Conservation (phyloP, 2,888 invertebrate species). For the Latheticus oryzae region DNA sequence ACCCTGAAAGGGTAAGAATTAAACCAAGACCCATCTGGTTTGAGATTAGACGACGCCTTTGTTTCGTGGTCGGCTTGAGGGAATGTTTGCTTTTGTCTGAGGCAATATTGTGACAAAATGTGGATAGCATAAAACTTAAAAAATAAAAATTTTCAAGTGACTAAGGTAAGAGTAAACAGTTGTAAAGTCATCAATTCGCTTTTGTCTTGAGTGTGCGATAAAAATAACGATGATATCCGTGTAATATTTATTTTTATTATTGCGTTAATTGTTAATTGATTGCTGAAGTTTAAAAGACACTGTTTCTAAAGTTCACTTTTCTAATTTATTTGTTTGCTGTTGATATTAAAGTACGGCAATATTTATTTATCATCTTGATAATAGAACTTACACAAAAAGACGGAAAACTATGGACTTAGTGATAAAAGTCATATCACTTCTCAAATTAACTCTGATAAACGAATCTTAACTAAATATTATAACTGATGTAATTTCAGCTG, state of each 20-base stretch:
- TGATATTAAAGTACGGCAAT: slow-evolving; percentile 2
- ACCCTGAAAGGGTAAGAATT: slow-evolving; percentile 10
- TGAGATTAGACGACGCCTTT: slow-evolving; percentile 14
- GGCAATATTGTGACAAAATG: slow-evolving; percentile 26
- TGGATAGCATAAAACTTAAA: slow-evolving; percentile 17
- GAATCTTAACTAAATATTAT: slow-evolving; percentile 5
- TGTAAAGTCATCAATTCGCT: no score
- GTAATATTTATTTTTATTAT: no score
- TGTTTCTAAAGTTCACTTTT: no score
- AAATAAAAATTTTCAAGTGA: background rate
- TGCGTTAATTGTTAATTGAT: no score
- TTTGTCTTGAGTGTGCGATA: no score
- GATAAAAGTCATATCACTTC: slow-evolving; percentile 8
- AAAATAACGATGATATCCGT: no score
- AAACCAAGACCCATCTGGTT: slow-evolving; percentile 10
- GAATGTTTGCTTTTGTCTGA: slow-evolving; percentile 15
- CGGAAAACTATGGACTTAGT: slow-evolving; percentile 1
- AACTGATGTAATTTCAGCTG: no score
- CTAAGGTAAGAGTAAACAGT: no score
- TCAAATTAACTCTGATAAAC: slow-evolving; percentile 13
- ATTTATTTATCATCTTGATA: slow-evolving; percentile 8
- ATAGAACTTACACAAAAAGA: slow-evolving; percentile 1
- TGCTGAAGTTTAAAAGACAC: no score
- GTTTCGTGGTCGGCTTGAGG: slow-evolving; percentile 1
- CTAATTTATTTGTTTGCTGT: slow-evolving; percentile 8